Conservation (phyloP, 2,113 vertebrate genomes). For the Indicator maculatus region DNA sequence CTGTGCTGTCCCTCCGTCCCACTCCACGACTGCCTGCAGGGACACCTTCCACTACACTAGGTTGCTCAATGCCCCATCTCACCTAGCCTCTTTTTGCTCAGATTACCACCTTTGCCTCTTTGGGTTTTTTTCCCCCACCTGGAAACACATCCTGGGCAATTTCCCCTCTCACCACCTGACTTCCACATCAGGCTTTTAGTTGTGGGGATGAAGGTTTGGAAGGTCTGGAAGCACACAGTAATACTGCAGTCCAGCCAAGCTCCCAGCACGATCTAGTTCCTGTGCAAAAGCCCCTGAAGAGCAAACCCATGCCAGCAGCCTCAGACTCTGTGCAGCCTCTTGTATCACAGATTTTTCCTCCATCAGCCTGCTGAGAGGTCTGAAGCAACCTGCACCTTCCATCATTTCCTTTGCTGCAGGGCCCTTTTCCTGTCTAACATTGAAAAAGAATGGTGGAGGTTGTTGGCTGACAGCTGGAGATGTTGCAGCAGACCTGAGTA, state of each 20-base stretch:
- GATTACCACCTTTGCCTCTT: not conserved
- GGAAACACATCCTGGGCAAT: not conserved
- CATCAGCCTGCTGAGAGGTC: not conserved
- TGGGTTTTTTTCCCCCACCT: not conserved
- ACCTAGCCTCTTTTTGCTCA: not conserved
- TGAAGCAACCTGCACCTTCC: not conserved
- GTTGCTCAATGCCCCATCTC: too few relatives aligned
- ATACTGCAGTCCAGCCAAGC: not conserved
- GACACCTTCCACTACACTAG: not conserved
- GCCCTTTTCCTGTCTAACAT: not conserved
- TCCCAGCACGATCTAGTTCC: accelerated
- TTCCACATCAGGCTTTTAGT: not conserved
- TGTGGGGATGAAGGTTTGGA: not conserved
- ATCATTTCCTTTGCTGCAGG: not conserved
- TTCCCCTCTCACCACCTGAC: accelerated
- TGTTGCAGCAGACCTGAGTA: not conserved
- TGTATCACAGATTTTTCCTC: not conserved
- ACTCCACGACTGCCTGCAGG: not conserved
- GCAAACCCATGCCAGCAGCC: accelerated
- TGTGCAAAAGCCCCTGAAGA: accelerated
- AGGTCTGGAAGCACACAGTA: not conserved
- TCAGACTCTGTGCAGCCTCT: not conserved
- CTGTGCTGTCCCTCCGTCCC: not conserved
- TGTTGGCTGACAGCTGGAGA: not conserved
- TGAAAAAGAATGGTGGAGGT: not conserved